These are phyloP conservation scores for Nemoura dubitans DNA, from an alignment of 2,888 invertebrate genomes.

Conservation along the genomic window DNA sequence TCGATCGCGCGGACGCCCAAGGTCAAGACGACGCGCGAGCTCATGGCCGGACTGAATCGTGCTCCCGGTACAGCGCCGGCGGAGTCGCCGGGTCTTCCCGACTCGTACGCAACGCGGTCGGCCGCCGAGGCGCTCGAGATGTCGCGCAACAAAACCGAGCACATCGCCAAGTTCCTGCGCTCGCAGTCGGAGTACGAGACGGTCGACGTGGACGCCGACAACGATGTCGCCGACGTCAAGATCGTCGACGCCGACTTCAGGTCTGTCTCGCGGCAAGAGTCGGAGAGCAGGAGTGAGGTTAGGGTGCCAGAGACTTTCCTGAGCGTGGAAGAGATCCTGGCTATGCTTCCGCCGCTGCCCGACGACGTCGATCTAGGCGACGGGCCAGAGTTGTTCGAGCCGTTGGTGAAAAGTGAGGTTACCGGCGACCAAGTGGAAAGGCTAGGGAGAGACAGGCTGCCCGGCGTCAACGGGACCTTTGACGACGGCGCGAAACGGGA, in stretches of 20 bases:
- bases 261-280: conserved; percentile 24
- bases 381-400: conserved; percentile 70
- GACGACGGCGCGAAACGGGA: conserved; percentile 56
- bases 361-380: conserved; percentile 58
- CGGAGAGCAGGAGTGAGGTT: neutral
- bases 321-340: conserved; percentile 69
- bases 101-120: conserved; percentile 45
- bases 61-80: conserved; percentile 55
- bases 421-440: conserved; percentile 63
- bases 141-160: conserved; percentile 59
- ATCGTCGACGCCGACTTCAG: conserved; percentile 45
- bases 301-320: conserved; percentile 54
- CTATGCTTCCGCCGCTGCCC: conserved; percentile 71
- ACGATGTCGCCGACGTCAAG: conserved; percentile 57
- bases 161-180: conserved; percentile 59
- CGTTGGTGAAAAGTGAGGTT: conserved; percentile 68
- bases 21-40: conserved; percentile 81
- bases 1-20: conserved; percentile 69
- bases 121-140: conserved; percentile 53
- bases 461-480: conserved; percentile 70
- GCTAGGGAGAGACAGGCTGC: conserved; percentile 53
- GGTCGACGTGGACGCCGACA: conserved; percentile 65
- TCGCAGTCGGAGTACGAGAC: conserved; percentile 52
- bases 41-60: conserved; percentile 77
- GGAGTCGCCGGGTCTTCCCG: conserved; percentile 52